Evolutionary conservation across 1,140 invertebrate species (phyloP).

Genomic region (Oedothorax gibbosus): DNA sequence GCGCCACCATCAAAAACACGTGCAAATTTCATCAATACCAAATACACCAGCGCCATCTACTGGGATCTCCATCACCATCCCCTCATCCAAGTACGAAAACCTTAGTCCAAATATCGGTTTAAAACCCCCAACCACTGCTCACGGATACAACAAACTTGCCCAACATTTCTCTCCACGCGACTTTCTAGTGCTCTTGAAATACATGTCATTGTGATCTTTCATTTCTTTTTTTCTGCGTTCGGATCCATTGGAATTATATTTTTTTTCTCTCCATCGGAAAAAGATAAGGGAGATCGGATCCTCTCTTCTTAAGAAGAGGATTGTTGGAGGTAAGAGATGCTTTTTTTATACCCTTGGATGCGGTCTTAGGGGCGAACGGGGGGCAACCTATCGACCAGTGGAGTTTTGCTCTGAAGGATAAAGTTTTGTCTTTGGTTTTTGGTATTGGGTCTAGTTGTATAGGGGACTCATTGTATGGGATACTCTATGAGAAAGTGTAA

Average conservation of each 20-base stretch:
- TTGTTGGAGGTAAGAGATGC: slow-evolving; percentile 8
- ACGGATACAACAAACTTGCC: not conserved
- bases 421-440: no score
- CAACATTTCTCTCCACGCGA: slow-evolving; percentile 16
- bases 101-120: slow-evolving; percentile 33
- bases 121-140: slow-evolving; percentile 10
- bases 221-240: not conserved
- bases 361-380: not conserved
- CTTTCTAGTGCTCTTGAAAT: slow-evolving; percentile 23
- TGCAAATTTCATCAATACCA: not conserved
- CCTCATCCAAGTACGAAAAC: not conserved
- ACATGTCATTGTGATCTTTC: slow-evolving; percentile 12
- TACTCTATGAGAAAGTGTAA: no score
- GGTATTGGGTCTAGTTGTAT: no score
- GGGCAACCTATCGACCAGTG: no score
- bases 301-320: not conserved
- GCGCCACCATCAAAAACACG: slow-evolving; percentile 15
- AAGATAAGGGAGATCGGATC: no score
- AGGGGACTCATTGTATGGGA: no score
- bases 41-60: slow-evolving; percentile 2
- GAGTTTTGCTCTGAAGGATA: no score
- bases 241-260: slow-evolving; percentile 16
- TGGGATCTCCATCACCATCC: not conserved
- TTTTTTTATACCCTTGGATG: slow-evolving; percentile 16
- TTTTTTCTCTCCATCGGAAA: no score